phyloP scores from a whole-genome alignment of 2,113 vertebrate species.

The Zosterops borbonicus region DNA sequence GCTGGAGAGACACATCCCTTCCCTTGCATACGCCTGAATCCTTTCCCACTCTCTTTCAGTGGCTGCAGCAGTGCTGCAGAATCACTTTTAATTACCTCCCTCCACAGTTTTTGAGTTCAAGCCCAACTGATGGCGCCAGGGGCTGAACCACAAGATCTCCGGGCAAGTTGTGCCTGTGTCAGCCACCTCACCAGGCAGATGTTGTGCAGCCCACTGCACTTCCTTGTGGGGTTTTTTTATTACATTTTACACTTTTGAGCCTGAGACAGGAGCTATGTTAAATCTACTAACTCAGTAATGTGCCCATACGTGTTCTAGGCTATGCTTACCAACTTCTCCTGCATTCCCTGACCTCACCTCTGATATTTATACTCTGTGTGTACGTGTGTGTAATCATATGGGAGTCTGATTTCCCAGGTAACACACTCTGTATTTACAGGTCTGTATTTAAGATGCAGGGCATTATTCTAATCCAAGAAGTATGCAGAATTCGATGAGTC shows the following conservation, averaged over 20 bases:
- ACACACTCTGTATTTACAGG: background rate
- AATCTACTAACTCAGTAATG: background rate
- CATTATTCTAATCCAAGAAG: constrained; percentile 4
- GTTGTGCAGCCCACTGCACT: constrained; percentile 42
- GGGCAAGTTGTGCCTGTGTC: constrained; percentile 31
- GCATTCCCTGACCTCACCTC: background rate
- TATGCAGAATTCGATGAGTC: background rate
- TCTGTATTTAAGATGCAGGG: background rate
- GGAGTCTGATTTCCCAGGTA: background rate
- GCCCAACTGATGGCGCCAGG: constrained; percentile 77
- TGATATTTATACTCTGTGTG: background rate
- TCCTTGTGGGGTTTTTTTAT: constrained; percentile 9
- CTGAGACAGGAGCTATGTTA: constrained; percentile 10
- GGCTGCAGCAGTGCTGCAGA: constrained; percentile 58
- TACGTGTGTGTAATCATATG: background rate
- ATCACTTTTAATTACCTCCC: constrained; percentile 70
- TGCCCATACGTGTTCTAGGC: background rate
- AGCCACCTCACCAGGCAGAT: constrained; percentile 51
- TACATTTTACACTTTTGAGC: constrained; percentile 7
- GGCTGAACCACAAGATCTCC: constrained; percentile 72
- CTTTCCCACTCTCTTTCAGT: constrained; percentile 47
- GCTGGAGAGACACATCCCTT: constrained; percentile 20
- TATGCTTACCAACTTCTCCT: background rate
- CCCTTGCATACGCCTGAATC: constrained; percentile 35
- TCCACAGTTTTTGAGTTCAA: constrained; percentile 69